Evolutionary conservation across 92 coral and sea anemone genomes (phyloP).

Genomic region (Chrysogorgia sp.): DNA sequence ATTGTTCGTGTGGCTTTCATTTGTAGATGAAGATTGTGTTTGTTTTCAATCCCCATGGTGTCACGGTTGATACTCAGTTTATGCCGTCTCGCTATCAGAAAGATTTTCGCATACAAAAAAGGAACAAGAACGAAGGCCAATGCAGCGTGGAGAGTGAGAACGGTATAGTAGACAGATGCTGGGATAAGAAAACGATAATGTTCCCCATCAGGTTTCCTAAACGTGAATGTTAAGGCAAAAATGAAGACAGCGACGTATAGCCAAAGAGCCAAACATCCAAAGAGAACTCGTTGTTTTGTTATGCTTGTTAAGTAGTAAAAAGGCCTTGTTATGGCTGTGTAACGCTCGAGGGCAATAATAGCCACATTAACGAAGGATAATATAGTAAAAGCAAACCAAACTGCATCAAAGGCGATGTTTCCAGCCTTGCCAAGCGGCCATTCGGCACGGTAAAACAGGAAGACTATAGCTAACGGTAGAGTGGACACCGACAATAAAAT

Average conservation of each 20-base stretch:
- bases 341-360: constrained; percentile 9
- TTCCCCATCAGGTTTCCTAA: background rate
- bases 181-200: constrained; percentile 11
- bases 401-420: background rate
- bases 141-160: background rate
- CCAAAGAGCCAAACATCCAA: constrained; percentile 5
- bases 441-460: background rate
- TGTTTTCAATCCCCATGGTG: background rate
- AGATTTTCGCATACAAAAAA: constrained; percentile 1
- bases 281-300: background rate
- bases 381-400: constrained; percentile 2
- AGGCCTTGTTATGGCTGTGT: background rate
- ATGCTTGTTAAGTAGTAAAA: background rate
- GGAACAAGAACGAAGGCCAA: background rate
- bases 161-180: background rate
- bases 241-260: background rate
- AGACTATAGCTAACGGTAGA: background rate
- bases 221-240: background rate
- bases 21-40: background rate
- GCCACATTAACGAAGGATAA: background rate
- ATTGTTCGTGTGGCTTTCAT: constrained; percentile 20
- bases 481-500: background rate
- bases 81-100: background rate
- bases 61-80: background rate
- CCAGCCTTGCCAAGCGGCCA: constrained; percentile 2